These are phyloP conservation scores for Pseudococcus jackbeardsleyi DNA, from an alignment of 2,888 invertebrate species.

Conservation along the genomic window DNA sequence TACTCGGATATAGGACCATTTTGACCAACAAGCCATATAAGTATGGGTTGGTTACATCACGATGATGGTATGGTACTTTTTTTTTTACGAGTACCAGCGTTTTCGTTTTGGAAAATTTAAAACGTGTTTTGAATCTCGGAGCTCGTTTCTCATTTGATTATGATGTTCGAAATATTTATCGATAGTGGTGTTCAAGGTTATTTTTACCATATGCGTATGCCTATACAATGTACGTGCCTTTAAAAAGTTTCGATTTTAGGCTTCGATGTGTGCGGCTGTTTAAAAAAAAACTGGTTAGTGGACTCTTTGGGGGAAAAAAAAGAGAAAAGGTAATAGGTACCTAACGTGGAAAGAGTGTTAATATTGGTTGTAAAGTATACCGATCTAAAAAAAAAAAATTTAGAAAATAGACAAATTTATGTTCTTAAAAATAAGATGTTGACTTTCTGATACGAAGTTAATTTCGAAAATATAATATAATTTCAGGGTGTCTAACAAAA, in stretches of 20 bases:
- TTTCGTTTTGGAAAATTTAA: constrained; percentile 5
- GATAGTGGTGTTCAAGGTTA: constrained; percentile 43
- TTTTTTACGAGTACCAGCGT: background rate
- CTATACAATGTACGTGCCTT: constrained; percentile 33
- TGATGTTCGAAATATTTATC: constrained; percentile 36
- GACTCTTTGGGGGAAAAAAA: background rate
- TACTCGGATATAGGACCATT: background rate
- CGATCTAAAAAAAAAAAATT: no score
- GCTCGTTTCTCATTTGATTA: constrained; percentile 40
- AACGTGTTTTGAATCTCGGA: constrained; percentile 41
- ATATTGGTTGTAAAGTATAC: no score
- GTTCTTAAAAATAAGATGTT: no score
- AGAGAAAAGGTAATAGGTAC: background rate
- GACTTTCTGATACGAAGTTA: no score
- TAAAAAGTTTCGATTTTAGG: constrained; percentile 8
- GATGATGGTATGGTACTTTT: background rate
- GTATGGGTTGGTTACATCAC: constrained; percentile 38
- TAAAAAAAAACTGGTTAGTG: background rate
- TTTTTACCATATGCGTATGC: background rate
- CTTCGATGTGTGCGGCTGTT: background rate
- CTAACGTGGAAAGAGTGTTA: no score
- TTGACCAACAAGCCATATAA: constrained; percentile 27
- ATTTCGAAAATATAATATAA: no score
- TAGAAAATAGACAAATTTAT: no score
- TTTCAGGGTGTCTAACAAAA: no score